Base-by-base conservation (phyloP, 2,797 vertebrate genomes). In the Enteromius radiatus region DNA sequence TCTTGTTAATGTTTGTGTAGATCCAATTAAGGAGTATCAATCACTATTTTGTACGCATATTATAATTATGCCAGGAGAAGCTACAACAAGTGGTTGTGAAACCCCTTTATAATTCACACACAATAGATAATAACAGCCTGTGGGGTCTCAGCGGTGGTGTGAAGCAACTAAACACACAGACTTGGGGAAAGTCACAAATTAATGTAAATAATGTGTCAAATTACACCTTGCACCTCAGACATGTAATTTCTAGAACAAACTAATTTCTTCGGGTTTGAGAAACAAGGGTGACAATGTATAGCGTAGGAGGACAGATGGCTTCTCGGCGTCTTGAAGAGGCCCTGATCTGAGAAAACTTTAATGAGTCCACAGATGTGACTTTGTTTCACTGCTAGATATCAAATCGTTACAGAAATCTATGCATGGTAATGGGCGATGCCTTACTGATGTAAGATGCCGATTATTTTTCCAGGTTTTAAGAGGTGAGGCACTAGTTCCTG, bases 331-430 rank as follows among this genome's bases (percentile, higher is more conserved):
- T 79, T 17, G 45, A 73, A 41, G 41, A 14, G 15, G 43, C n/a
- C 56, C 31, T 77, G 82, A 67, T 84, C 59, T 36, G 45, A 65
- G 68, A 41, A 78, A 80, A 38, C 79, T 82, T 80, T 82, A 84
- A 80, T 77, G 31, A 82, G 61, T 31, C 61, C 77, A 84, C 73
- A 56, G 47, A 78, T 71, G 64, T 61, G 59, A 71, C 63, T 41
- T 78, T 41, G 49, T 73, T 7, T 63, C 23, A 59, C 23, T 41
- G 78, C 36, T 21, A 75, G 21, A 75, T 68, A 86, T 73, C 47
- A 85, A 64, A 84, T 82, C 31, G 84, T 80, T 71, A 23, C 49
- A 71, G 61, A 71, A 49, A 52, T 79, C 47, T 69, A 76, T 64
- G 54, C 63, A n/a, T 2, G 21, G 23, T 65, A 26, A 61, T 67